phyloP scores from a whole-genome alignment of 37 sponge, comb jelly and placozoan species.

The Halichondria panicea region DNA sequence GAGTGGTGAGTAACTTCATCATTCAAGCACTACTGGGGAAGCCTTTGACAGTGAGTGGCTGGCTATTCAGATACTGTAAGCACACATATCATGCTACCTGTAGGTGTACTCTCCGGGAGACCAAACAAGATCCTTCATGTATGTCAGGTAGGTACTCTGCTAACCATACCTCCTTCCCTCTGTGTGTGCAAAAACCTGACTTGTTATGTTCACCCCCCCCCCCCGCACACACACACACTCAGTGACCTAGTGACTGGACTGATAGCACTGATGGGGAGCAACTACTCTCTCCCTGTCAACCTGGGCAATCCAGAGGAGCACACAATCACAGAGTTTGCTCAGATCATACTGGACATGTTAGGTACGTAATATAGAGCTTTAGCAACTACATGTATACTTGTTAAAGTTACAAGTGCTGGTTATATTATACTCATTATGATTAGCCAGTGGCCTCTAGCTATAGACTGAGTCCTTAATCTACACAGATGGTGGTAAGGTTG shows the following conservation, averaged over 20 bases:
- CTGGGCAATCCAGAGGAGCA: constrained; percentile 94
- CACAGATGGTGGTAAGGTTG: constrained; percentile 18
- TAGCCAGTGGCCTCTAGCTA: no score
- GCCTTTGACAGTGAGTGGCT: constrained; percentile 70
- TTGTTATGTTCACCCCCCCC: no score
- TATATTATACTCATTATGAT: no score
- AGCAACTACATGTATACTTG: not conserved
- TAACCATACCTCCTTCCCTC: not conserved
- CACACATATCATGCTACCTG: not conserved
- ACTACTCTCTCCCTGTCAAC: constrained; percentile 77
- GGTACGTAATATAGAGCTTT: constrained; percentile 26
- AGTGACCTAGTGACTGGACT: constrained; percentile 90
- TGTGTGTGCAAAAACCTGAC: not conserved
- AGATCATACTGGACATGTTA: constrained; percentile 43
- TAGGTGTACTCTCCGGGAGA: constrained; percentile 80
- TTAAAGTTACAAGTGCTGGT: no score
- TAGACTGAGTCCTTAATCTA: no score
- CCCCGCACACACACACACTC: not conserved
- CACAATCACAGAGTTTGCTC: constrained; percentile 83
- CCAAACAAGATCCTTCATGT: constrained; percentile 94
- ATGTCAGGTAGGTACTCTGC: constrained; percentile 65
- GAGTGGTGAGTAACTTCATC: constrained; percentile 96
- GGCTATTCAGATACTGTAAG: not conserved
- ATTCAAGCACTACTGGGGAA: constrained; percentile 81
- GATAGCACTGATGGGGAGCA: constrained; percentile 85